These are phyloP conservation scores for Epinotia nisella DNA, from an alignment of 2,888 invertebrate species.

Conservation along the genomic window DNA sequence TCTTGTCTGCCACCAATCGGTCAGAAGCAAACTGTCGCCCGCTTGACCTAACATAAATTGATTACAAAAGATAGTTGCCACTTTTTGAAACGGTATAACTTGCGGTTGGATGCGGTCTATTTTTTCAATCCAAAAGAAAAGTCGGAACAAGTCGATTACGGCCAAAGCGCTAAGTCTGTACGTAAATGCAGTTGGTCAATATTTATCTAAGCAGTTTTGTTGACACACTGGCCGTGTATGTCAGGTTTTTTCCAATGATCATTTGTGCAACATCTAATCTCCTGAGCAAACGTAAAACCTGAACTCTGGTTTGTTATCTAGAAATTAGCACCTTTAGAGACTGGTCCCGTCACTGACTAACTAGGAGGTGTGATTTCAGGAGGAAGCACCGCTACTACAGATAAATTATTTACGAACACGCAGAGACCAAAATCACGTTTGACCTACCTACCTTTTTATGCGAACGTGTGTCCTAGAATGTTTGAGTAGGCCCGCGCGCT, in stretches of 20 bases:
- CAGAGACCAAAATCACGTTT: conserved; percentile 50
- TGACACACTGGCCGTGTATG: conserved; percentile 8
- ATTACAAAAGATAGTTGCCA: conserved; percentile 63
- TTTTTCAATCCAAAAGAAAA: conserved; percentile 48
- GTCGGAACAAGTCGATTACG: conserved; percentile 17
- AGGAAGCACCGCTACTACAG: conserved; percentile 47
- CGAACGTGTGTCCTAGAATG: conserved; percentile 43
- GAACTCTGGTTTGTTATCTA: conserved; percentile 57
- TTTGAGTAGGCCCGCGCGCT: conserved; percentile 35
- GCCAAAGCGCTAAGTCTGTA: background rate
- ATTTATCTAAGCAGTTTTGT: conserved; percentile 19
- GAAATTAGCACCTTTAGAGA: conserved; percentile 58
- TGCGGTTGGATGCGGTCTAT: conserved; percentile 53
- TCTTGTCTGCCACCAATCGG: conserved; percentile 63
- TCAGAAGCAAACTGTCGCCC: conserved; percentile 62
- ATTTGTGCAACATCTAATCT: conserved; percentile 54
- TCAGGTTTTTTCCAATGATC: conserved; percentile 1
- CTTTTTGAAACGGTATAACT: conserved; percentile 56
- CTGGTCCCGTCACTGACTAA: conserved; percentile 50
- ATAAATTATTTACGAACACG: conserved; percentile 48
- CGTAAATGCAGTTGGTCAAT: conserved; percentile 21
- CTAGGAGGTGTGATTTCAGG: conserved; percentile 53
- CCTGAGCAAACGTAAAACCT: conserved; percentile 58
- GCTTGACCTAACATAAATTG: conserved; percentile 62
- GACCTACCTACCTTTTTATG: conserved; percentile 49